Evolutionary conservation across 2,113 vertebrate species (phyloP).

Genomic region (Nerophis ophidion): DNA sequence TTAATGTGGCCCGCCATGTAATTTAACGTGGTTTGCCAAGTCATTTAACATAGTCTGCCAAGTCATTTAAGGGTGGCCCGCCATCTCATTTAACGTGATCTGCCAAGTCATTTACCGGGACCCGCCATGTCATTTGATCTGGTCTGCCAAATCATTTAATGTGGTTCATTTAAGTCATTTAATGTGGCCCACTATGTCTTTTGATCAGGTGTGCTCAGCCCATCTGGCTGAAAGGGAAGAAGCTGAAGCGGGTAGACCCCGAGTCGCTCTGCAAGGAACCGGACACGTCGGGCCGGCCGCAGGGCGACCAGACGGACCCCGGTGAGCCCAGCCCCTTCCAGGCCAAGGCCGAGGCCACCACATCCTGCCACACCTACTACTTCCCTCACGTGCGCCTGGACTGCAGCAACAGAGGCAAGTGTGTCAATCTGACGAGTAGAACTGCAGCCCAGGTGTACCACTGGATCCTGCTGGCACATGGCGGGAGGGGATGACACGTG

Average conservation of each 20-base stretch:
- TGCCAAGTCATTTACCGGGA: too few species aligned
- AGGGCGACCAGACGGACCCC: constrained; percentile 17
- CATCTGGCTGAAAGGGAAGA: constrained; percentile 70
- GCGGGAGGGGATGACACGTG: constrained; percentile 9
- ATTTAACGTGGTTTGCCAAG: too few species aligned
- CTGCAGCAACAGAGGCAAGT: constrained; percentile 85
- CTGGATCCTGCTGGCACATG: constrained; percentile 20
- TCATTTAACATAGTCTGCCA: too few species aligned
- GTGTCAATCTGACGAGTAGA: constrained; percentile 15
- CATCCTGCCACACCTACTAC: constrained; percentile 82
- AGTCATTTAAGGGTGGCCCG: too few species aligned
- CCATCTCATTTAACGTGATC: too few species aligned
- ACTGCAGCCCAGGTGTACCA: constrained; percentile 12
- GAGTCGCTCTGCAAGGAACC: constrained; percentile 76
- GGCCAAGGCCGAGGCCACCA: constrained; percentile 74
- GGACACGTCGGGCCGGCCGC: neutral
- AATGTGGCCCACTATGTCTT: too few species aligned
- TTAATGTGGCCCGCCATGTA: too few species aligned
- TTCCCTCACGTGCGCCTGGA: constrained; percentile 82
- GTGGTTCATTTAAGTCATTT: too few species aligned
- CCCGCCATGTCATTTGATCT: too few species aligned
- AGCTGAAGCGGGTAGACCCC: constrained; percentile 77
- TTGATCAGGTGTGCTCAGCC: constrained; percentile 80
- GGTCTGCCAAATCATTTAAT: too few species aligned
- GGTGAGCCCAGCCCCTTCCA: constrained; percentile 48